These are phyloP conservation scores for Lethenteron reissneri DNA, from an alignment of 2,113 vertebrate genomes.

Conservation along the genomic window DNA sequence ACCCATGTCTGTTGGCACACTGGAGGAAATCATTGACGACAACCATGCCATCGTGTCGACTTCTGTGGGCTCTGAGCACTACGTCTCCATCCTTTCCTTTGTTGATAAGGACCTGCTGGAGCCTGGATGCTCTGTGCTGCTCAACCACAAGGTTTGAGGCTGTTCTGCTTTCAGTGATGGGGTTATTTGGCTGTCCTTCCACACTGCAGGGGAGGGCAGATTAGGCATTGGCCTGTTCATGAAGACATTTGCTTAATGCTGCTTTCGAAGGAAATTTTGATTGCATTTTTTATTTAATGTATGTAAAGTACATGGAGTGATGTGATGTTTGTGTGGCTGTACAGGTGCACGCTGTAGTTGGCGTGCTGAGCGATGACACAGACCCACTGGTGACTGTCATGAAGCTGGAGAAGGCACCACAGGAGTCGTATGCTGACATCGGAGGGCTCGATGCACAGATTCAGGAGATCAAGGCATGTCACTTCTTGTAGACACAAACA, in stretches of 20 bases:
- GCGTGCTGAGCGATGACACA: slow-evolving; percentile 90
- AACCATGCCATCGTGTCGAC: slow-evolving; percentile 94
- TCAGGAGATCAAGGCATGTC: slow-evolving; percentile 76
- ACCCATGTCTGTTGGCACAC: slow-evolving; percentile 83
- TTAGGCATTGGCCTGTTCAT: background rate
- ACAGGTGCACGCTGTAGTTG: slow-evolving; percentile 88
- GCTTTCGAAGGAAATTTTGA: background rate
- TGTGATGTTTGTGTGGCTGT: background rate
- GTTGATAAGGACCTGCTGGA: slow-evolving; percentile 92
- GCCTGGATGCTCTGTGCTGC: slow-evolving; percentile 80
- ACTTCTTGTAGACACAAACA: too few relatives aligned
- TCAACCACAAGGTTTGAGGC: slow-evolving; percentile 69
- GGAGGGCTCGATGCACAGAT: slow-evolving; percentile 90
- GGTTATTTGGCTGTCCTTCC: too few relatives aligned
- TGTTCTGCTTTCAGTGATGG: too few relatives aligned
- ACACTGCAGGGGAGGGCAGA: too few relatives aligned
- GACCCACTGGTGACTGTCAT: slow-evolving; percentile 91
- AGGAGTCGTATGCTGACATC: slow-evolving; percentile 87
- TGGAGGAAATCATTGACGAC: slow-evolving; percentile 96
- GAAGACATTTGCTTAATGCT: background rate
- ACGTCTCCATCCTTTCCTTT: slow-evolving; percentile 90
- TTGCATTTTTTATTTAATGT: background rate
- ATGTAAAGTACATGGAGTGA: background rate
- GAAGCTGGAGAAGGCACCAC: slow-evolving; percentile 95
- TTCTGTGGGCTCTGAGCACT: slow-evolving; percentile 87